Conservation (phyloP, 2,888 invertebrate species). For the Xanthia icteritia region DNA sequence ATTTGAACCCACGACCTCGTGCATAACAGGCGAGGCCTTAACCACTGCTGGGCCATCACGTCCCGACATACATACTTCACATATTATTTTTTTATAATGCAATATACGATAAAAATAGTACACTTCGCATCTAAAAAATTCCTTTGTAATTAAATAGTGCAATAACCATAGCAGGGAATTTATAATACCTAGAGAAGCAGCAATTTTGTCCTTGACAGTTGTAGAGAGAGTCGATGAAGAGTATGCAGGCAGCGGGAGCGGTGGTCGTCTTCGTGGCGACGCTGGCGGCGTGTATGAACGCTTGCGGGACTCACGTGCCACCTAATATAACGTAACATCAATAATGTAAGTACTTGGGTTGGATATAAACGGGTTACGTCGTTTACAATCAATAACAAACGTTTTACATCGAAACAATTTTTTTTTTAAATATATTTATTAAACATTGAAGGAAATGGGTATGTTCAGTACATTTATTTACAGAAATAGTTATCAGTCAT, state of each 20-base stretch:
- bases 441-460: background rate
- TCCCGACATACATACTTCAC: background rate
- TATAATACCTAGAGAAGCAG: slow-evolving; percentile 84
- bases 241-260: slow-evolving; percentile 78
- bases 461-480: slow-evolving; percentile 27
- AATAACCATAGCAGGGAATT: slow-evolving; percentile 8
- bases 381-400: slow-evolving; percentile 14
- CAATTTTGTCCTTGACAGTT: slow-evolving; percentile 88
- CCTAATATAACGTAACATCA: slow-evolving; percentile 68
- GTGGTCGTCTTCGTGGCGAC: slow-evolving; percentile 83
- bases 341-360: slow-evolving; percentile 11
- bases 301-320: slow-evolving; percentile 82
- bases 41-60: background rate
- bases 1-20: background rate
- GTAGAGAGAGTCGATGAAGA: slow-evolving; percentile 85
- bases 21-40: background rate
- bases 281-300: slow-evolving; percentile 86
- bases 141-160: background rate
- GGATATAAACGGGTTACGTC: background rate
- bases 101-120: background rate
- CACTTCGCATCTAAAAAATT: background rate
- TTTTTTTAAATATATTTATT: slow-evolving; percentile 31
- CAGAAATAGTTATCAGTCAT: slow-evolving; percentile 9
- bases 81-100: background rate
- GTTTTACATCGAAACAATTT: slow-evolving; percentile 21